Evolutionary conservation across 2,888 invertebrate species (phyloP), one percentile per base, ranked within the genome.

Genomic region (Meiosimyza platycephala): DNA sequence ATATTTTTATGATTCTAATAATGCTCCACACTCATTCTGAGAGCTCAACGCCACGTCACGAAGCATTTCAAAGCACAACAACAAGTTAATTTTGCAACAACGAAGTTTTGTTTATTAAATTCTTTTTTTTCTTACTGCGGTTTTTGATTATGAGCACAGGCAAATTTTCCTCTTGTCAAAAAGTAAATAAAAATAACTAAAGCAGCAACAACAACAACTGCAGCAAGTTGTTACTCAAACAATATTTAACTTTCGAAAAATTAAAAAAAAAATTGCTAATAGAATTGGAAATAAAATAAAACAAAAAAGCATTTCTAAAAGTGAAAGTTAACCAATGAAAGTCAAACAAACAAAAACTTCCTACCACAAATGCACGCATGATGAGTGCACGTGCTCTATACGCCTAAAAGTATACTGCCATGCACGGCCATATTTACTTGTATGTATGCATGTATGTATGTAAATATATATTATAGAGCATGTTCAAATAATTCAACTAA

Each of bases 401-500:
- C 67, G 55, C 55, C 67, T 40, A 55, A 67, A 67, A 67, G 12
- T 67, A 55, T 66, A 3, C 66, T 16, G 12, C 6, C 52, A 28
- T 3, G 22, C 16, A 64, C 16, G 33, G 16, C 13, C 11, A 11
- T 15, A 16, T 50, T 9, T 11, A 28, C 3, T 12, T 28, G 68
- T 9, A 13, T 50, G 9, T 40, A 16, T 50, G 51, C n/a, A 28
- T 60, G 22, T 50, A 48, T 50, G 9, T 40, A 16, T 50, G 51
- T 28, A 28, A 51, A n/a, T 50, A 48, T 16, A 50, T 50, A 64
- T 64, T 28, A 6, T 57, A 12, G 65, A 71, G 62, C 62, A 28
- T 28, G 28, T 28, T 28, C 28, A 70, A 70, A 71, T 71, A 65
- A 71, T 71, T 71, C 22, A 13, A 65, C 64, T 71, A 64, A 71